Evolutionary conservation across 2,113 vertebrate species (phyloP).

Genomic region (Brachyhypopomus occidentalis): DNA sequence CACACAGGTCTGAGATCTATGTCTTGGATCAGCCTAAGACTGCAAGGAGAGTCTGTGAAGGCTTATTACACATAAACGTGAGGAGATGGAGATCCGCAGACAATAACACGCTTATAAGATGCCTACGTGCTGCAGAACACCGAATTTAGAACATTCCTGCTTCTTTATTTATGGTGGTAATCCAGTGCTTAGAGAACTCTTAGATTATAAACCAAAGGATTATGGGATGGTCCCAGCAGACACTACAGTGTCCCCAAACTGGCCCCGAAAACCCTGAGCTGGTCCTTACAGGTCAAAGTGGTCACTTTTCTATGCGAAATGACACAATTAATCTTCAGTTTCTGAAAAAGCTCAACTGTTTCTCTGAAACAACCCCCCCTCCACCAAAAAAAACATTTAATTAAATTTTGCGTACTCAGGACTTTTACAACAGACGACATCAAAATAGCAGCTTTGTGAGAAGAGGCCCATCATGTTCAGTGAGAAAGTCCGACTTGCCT

Average conservation of each 20-base stretch:
- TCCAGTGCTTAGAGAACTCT: not conserved
- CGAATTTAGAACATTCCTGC: not conserved
- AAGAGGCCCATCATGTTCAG: not conserved
- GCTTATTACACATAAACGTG: no score
- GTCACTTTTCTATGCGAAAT: not conserved
- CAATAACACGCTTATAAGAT: not conserved
- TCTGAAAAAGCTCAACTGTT: slow-evolving; percentile 4
- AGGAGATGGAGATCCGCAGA: not conserved
- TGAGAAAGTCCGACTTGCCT: not conserved
- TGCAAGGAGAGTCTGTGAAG: no score
- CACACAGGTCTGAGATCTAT: not conserved
- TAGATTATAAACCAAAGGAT: not conserved
- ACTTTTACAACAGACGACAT: not conserved
- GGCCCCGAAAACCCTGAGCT: not conserved
- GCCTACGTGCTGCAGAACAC: not conserved
- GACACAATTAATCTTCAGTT: slow-evolving; percentile 13
- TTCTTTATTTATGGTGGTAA: no score
- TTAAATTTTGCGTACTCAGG: not conserved
- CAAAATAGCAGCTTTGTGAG: slow-evolving; percentile 18
- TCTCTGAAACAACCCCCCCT: not conserved
- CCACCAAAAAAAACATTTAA: not conserved
- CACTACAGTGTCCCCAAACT: not conserved
- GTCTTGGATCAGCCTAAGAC: no score
- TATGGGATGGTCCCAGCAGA: not conserved
- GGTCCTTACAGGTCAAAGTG: not conserved